Conservation (phyloP, 2,888 invertebrate species). For the Tenthredo amoena region DNA sequence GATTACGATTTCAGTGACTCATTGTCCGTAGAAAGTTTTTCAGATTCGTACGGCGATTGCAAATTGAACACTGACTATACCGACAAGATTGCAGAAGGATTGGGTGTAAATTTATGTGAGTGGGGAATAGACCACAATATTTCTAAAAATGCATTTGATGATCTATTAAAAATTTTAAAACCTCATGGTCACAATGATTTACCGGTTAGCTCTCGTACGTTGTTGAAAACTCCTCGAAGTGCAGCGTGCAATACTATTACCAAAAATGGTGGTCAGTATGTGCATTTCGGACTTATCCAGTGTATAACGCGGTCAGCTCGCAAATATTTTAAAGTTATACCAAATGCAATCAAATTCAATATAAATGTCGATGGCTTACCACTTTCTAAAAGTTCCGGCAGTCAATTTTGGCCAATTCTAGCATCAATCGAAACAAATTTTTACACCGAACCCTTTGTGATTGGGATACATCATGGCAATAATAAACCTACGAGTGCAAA, state of each 20-base stretch:
- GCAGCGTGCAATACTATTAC: not conserved
- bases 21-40: not conserved
- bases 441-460: not conserved
- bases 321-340: not conserved
- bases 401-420: constrained; percentile 21
- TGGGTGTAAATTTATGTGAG: not conserved
- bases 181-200: not conserved
- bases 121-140: not conserved
- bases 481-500: not conserved
- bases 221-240: not conserved
- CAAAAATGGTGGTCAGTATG: not conserved
- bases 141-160: not conserved
- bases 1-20: not conserved
- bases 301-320: not conserved
- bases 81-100: not conserved
- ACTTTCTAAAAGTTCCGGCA: not conserved
- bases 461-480: not conserved
- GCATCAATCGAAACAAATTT: not conserved
- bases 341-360: not conserved
- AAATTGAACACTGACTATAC: not conserved
- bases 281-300: not conserved
- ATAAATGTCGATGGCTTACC: constrained; percentile 9
- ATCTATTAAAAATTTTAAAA: not conserved
- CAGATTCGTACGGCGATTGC: not conserved
- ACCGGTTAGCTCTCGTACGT: not conserved